These are phyloP conservation scores for Eugnorisma glareosa DNA, from an alignment of 2,888 invertebrate genomes.

Conservation along the genomic window DNA sequence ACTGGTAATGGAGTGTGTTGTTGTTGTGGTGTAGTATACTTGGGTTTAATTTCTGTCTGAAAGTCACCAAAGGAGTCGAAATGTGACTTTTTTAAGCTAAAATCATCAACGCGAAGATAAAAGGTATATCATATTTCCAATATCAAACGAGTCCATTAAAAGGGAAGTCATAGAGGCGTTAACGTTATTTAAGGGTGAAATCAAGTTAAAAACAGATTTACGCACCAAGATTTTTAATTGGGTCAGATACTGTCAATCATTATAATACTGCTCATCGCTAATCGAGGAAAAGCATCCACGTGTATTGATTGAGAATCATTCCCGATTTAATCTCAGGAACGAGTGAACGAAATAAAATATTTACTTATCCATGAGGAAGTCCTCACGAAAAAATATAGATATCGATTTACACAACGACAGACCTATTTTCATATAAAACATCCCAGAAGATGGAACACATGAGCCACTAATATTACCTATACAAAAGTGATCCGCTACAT, in stretches of 20 bases:
- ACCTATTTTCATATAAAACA: slow-evolving; percentile 13
- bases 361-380: neutral
- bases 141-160: neutral
- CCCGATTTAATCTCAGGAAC: neutral
- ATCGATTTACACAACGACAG: neutral
- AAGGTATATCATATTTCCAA: neutral
- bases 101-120: neutral
- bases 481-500: neutral
- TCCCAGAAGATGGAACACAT: neutral
- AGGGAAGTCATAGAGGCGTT: too few species aligned
- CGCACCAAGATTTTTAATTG: neutral
- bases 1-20: neutral
- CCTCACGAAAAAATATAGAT: neutral
- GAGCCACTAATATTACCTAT: neutral
- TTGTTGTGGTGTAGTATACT: neutral
- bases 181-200: neutral
- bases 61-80: neutral
- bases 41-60: neutral
- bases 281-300: neutral
- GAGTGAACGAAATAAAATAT: neutral
- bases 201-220: neutral
- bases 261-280: slow-evolving; percentile 1
- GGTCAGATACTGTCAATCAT: neutral
- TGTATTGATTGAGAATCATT: slow-evolving; percentile 6
- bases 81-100: neutral